Evolutionary conservation across 2,888 invertebrate species (phyloP).

Genomic region (Atethmia centrago): DNA sequence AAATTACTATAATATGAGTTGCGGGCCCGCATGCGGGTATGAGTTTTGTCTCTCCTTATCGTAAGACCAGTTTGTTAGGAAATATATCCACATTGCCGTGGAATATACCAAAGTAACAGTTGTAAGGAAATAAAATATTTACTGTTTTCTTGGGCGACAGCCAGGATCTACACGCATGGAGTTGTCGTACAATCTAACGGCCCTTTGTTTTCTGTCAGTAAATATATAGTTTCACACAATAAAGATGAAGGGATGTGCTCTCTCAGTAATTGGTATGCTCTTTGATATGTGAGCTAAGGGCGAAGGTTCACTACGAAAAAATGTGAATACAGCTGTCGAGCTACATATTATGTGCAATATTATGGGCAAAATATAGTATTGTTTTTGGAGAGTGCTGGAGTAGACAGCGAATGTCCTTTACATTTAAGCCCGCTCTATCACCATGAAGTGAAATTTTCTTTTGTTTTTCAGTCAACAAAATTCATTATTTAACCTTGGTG

Average conservation of each 20-base stretch:
- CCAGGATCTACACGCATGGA: constrained; percentile 26
- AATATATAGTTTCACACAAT: constrained; percentile 26
- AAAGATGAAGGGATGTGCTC: constrained; percentile 15
- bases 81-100: constrained; percentile 19
- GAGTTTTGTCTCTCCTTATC: no score
- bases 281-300: constrained; percentile 12
- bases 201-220: constrained; percentile 30
- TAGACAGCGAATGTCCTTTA: not conserved
- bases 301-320: not conserved
- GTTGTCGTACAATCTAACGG: constrained; percentile 35
- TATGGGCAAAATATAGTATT: no score
- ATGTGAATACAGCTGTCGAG: not conserved
- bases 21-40: not conserved
- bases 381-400: not conserved
- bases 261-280: constrained; percentile 33
- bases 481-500: not conserved
- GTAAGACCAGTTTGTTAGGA: not conserved
- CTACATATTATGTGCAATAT: not conserved
- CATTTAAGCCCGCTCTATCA: not conserved
- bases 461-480: not conserved
- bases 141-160: constrained; percentile 37
- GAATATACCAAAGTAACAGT: not conserved
- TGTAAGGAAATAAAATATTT: constrained; percentile 28
- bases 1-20: not conserved
- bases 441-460: not conserved